Percentiles rank a stretch among this genome's conserved stretches.
Evolutionary conservation across 2,797 vertebrate species (phyloP).

Genomic region (Sebastes itinus): DNA sequence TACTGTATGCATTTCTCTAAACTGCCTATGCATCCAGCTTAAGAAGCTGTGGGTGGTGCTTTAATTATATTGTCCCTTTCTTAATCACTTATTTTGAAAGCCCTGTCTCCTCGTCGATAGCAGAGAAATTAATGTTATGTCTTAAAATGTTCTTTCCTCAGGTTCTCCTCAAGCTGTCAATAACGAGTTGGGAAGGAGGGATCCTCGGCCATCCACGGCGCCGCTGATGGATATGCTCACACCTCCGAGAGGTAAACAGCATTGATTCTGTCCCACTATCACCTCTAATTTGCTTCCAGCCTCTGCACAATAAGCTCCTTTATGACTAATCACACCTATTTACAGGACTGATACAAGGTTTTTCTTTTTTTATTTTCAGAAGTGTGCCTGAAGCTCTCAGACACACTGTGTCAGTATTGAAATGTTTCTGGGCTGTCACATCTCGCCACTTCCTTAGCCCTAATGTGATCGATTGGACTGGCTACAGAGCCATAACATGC

Average conservation of each 20-base stretch:
- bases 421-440: constrained; percentile 82
- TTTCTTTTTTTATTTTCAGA: constrained; percentile 60
- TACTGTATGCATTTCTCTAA: constrained; percentile 38
- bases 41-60: constrained; percentile 49
- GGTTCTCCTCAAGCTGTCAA: constrained; percentile 83
- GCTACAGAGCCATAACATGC: constrained; percentile 70
- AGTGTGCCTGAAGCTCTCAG: constrained; percentile 71
- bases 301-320: constrained; percentile 79
- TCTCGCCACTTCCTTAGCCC: constrained; percentile 75
- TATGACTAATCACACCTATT: constrained; percentile 86
- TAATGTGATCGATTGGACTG: constrained; percentile 79
- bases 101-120: constrained; percentile 71
- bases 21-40: constrained; percentile 38
- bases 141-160: constrained; percentile 82
- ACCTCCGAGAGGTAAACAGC: constrained; percentile 87
- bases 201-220: constrained; percentile 76
- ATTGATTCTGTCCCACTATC: constrained; percentile 87
- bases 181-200: constrained; percentile 75
- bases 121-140: constrained; percentile 78
- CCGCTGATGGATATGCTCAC: constrained; percentile 88
- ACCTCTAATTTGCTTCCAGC: constrained; percentile 84
- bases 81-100: constrained; percentile 79
- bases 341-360: constrained; percentile 76
- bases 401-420: constrained; percentile 76
- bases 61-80: constrained; percentile 68